Conservation (phyloP, 2,113 vertebrate genomes). For the Malurus cyaneus region DNA sequence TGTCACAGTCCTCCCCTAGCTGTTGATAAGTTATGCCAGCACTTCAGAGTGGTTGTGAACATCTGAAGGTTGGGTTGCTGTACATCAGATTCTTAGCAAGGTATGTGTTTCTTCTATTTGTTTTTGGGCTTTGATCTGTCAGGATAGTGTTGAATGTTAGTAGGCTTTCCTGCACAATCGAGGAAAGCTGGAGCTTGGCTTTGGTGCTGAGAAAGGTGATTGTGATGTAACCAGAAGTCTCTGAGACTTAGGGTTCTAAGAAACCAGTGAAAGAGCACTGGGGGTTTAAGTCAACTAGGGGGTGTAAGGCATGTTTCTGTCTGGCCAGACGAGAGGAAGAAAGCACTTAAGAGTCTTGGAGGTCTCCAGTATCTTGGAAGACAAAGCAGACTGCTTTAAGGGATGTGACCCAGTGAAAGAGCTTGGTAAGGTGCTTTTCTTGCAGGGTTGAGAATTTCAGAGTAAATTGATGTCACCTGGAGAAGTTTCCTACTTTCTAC, state of each 20-base stretch:
- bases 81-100: background rate
- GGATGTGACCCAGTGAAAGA: background rate
- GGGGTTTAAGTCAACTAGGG: background rate
- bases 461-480: background rate
- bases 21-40: background rate
- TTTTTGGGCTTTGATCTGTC: background rate
- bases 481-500: background rate
- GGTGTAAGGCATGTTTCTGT: background rate
- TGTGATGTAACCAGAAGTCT: background rate
- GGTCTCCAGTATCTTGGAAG: background rate
- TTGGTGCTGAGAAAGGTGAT: background rate
- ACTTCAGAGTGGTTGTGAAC: background rate
- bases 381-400: background rate
- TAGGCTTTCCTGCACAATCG: background rate
- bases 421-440: background rate
- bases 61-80: background rate
- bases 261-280: background rate
- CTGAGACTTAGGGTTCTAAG: background rate
- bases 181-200: background rate
- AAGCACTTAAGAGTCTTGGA: background rate
- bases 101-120: background rate
- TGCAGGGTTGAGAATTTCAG: background rate
- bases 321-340: background rate
- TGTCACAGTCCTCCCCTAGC: background rate
- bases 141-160: background rate